Evolutionary conservation across 1,140 invertebrate genomes (phyloP), one percentile per base, ranked within the genome.

Genomic region (Lasioglossum baleicum): DNA sequence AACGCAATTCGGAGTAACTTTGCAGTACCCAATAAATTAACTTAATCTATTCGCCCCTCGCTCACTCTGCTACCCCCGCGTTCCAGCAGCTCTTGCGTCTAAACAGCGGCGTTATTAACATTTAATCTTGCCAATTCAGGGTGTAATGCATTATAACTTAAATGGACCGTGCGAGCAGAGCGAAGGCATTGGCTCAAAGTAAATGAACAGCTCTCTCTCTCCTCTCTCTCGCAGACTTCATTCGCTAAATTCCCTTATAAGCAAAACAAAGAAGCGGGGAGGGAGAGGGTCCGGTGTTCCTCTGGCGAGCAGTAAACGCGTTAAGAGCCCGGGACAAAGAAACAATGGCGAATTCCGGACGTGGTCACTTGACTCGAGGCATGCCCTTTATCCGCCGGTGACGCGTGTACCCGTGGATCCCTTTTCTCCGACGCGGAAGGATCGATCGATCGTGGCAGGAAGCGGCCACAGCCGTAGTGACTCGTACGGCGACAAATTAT

Each of bases 371-470:
- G 76, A 79, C 76, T 79, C 70, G 61, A 73, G 61, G 76, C 70
- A 79, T 79, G 60, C 61, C 61, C 61, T 73, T 79, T 73, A 79
- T 79, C 61, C 76, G 7, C 2, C 35, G 11, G 60, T n/a, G 40
- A 70, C 75, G 66, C 76, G 31, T 40, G 63, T 67, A 64, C 31
- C 31, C 15, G 8, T 15, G 8, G 75, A 82, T 79, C 42, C 83
- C 40, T 56, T 58, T 73, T 58, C 65, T 75, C 51, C 51, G 44
- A 51, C 31, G 78, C 70, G 79, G 51, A 20, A 20, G 44, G 44
- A 86, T 86, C 84, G 86, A 87, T 84, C 82, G 82, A 77, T 82
- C 73, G 75, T 65, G 74, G 75, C 73, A 77, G 83, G 84, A 83
- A 79, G 67, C 69, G 78, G 35, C 35, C 35, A 35, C 72, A 56